These are phyloP conservation scores for Spatula versicolor DNA, from an alignment of 2,797 vertebrate genomes.

Conservation along the genomic window DNA sequence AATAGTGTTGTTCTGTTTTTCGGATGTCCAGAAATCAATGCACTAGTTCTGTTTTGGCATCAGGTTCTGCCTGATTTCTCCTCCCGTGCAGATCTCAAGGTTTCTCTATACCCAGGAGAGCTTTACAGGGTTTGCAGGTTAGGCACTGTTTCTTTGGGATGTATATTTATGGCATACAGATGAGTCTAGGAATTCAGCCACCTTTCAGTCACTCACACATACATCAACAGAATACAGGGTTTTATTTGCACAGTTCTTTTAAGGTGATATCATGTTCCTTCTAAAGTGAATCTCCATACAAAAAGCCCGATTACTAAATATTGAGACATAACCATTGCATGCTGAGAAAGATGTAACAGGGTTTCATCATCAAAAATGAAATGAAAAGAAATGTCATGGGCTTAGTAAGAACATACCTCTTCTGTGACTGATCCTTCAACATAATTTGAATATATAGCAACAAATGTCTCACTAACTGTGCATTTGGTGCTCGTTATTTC, in stretches of 20 bases:
- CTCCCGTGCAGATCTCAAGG: background rate
- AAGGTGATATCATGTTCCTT: background rate
- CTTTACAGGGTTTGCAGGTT: background rate
- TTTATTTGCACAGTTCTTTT: background rate
- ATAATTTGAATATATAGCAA: background rate
- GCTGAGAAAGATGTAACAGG: background rate
- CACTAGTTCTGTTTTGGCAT: background rate
- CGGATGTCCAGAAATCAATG: background rate
- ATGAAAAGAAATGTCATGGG: background rate
- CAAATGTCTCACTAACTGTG: background rate
- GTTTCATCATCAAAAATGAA: background rate
- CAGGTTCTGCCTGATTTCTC: background rate
- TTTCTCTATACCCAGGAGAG: background rate
- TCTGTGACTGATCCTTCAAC: background rate
- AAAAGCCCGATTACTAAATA: background rate
- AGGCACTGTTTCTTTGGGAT: background rate
- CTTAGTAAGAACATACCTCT: background rate
- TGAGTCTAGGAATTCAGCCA: background rate
- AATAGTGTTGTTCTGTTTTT: background rate
- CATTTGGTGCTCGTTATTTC: conserved; percentile 17
- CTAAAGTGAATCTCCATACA: background rate
- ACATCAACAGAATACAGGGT: background rate
- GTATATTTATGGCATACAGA: background rate
- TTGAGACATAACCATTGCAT: background rate
- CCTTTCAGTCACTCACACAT: background rate